phyloP scores from a whole-genome alignment of 2,113 vertebrate genomes.

The Maccullochella peelii region DNA sequence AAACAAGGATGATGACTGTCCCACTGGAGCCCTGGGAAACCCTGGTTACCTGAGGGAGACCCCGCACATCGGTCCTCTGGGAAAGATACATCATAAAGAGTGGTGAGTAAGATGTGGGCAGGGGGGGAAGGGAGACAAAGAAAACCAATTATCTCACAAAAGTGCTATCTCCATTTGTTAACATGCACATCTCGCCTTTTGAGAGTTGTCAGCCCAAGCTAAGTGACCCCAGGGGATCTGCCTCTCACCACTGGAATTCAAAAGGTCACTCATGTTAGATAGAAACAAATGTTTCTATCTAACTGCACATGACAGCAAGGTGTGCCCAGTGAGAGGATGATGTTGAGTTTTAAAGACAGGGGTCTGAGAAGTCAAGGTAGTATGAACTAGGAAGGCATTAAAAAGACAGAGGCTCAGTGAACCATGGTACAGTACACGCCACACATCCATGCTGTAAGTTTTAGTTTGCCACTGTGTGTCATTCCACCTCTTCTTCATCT shows the following conservation, averaged over 20 bases:
- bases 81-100: slow-evolving; percentile 12
- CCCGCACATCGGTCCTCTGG: slow-evolving; percentile 86
- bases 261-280: slow-evolving; percentile 52
- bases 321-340: slow-evolving; percentile 33
- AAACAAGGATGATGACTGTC: slow-evolving; percentile 90
- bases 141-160: background rate
- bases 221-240: slow-evolving; percentile 1
- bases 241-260: background rate
- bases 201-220: background rate
- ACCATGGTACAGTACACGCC: background rate
- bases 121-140: background rate
- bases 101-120: background rate
- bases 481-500: slow-evolving; percentile 17
- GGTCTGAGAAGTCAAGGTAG: slow-evolving; percentile 34
- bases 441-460: background rate
- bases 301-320: slow-evolving; percentile 37
- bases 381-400: background rate
- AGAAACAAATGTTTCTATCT: no score
- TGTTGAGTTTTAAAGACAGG: slow-evolving; percentile 37
- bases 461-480: background rate
- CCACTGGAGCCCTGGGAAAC: slow-evolving; percentile 87
- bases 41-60: slow-evolving; percentile 84
- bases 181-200: background rate
- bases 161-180: slow-evolving; percentile 6
- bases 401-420: slow-evolving; percentile 36